These are phyloP conservation scores for Solen grandis DNA, from an alignment of 1,140 invertebrate species.

Conservation along the genomic window DNA sequence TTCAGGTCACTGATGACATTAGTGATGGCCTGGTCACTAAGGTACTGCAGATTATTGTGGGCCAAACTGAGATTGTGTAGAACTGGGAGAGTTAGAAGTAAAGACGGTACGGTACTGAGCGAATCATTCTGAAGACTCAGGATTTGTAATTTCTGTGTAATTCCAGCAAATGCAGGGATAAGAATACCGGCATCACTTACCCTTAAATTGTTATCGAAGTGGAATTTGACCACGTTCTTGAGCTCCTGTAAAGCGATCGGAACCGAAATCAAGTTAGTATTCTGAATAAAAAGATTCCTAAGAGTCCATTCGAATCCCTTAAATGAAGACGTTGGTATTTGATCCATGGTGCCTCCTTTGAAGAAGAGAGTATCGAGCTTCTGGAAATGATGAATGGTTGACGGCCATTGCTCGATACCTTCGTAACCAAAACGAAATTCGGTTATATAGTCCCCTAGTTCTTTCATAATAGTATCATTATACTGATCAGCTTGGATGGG, in stretches of 20 bases:
- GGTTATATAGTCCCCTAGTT: slow-evolving; percentile 25
- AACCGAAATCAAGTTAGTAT: slow-evolving; percentile 32
- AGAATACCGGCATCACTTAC: slow-evolving; percentile 45
- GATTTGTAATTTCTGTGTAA: background rate
- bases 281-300: slow-evolving; percentile 18
- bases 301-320: slow-evolving; percentile 45
- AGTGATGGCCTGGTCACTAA: slow-evolving; percentile 24
- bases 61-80: slow-evolving; percentile 44
- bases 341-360: slow-evolving; percentile 42
- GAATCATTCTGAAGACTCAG: slow-evolving; percentile 37
- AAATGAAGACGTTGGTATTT: slow-evolving; percentile 38
- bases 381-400: slow-evolving; percentile 19
- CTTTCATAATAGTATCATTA: slow-evolving; percentile 28
- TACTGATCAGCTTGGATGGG: slow-evolving; percentile 11
- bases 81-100: slow-evolving; percentile 13
- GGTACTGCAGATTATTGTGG: slow-evolving; percentile 34
- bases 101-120: slow-evolving; percentile 26
- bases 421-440: slow-evolving; percentile 39
- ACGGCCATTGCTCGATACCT: slow-evolving; percentile 13
- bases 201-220: slow-evolving; percentile 41
- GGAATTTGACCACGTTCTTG: slow-evolving; percentile 16
- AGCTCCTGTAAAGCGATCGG: slow-evolving; percentile 43
- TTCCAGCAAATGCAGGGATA: slow-evolving; percentile 44
- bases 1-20: slow-evolving; percentile 35
- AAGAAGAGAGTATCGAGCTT: slow-evolving; percentile 13